Evolutionary conservation across 1,140 invertebrate genomes (phyloP).

Genomic region (Drosophila trapezifrons): DNA sequence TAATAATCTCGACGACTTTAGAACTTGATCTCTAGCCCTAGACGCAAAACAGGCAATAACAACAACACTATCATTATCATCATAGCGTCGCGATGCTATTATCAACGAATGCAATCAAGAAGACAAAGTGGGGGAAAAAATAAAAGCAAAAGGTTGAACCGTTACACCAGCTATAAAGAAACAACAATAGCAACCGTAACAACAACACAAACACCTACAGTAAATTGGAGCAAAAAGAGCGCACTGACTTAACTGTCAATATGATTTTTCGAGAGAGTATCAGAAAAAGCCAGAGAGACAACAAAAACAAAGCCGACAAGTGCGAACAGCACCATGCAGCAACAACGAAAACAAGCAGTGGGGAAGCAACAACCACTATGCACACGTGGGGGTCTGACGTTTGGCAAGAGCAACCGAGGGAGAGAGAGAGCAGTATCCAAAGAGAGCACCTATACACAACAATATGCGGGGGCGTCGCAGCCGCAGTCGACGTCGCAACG

Average conservation of each 20-base stretch:
- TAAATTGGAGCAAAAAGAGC: slow-evolving; percentile 43
- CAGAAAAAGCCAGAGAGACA: slow-evolving; percentile 37
- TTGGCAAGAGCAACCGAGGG: slow-evolving; percentile 6
- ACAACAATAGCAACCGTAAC: slow-evolving; percentile 34
- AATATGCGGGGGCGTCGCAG: slow-evolving; percentile 66
- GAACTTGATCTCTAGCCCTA: slow-evolving; percentile 41
- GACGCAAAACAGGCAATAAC: slow-evolving; percentile 24
- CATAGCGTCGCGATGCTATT: slow-evolving; percentile 27
- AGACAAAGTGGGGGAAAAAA: slow-evolving; percentile 42
- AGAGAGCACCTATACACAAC: slow-evolving; percentile 34
- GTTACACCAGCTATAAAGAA: slow-evolving; percentile 43
- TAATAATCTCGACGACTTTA: slow-evolving; percentile 30
- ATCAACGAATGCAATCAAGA: slow-evolving; percentile 59
- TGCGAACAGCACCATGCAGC: slow-evolving; percentile 36
- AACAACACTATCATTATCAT: slow-evolving; percentile 36
- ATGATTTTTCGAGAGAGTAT: slow-evolving; percentile 50
- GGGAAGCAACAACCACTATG: slow-evolving; percentile 52
- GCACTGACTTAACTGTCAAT: slow-evolving; percentile 61
- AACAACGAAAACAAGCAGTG: slow-evolving; percentile 44
- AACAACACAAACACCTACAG: slow-evolving; percentile 38
- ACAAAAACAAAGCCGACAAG: slow-evolving; percentile 67
- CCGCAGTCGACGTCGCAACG: slow-evolving; percentile 46
- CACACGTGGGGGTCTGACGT: slow-evolving; percentile 67
- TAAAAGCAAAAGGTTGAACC: slow-evolving; percentile 38
- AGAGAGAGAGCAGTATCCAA: slow-evolving; percentile 14